phyloP scores from a whole-genome alignment of 2,797 vertebrate genomes.

The Enteromius thamalakanensis region DNA sequence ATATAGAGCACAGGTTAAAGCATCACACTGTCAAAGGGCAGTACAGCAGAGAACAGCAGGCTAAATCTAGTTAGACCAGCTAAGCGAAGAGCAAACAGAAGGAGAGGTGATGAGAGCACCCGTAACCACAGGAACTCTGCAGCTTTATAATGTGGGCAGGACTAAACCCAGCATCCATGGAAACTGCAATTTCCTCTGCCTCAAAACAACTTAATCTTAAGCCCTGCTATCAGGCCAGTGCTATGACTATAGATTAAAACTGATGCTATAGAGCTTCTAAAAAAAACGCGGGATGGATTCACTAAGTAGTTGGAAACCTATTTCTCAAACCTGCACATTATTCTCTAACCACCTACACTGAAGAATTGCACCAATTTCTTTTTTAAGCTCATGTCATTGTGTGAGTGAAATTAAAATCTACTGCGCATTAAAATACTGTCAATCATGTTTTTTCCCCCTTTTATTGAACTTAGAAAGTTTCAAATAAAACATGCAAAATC shows the following conservation, averaged over 20 bases:
- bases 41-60: neutral
- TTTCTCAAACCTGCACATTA: neutral
- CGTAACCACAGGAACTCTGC: constrained; percentile 72
- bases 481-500: neutral
- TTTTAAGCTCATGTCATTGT: neutral
- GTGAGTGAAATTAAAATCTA: neutral
- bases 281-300: constrained; percentile 13
- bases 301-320: neutral
- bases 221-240: constrained; percentile 44
- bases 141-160: constrained; percentile 65
- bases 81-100: constrained; percentile 74
- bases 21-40: neutral
- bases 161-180: constrained; percentile 59
- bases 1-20: constrained; percentile 11
- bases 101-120: constrained; percentile 66
- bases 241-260: constrained; percentile 25
- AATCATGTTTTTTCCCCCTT: neutral
- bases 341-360: neutral
- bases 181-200: constrained; percentile 66
- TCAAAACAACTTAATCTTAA: constrained; percentile 63
- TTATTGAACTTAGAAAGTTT: neutral
- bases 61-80: constrained; percentile 42
- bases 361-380: neutral
- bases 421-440: neutral
- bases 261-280: constrained; percentile 9